phyloP scores from a whole-genome alignment of 2,113 vertebrate genomes.

The Coregonus clupeaformis region DNA sequence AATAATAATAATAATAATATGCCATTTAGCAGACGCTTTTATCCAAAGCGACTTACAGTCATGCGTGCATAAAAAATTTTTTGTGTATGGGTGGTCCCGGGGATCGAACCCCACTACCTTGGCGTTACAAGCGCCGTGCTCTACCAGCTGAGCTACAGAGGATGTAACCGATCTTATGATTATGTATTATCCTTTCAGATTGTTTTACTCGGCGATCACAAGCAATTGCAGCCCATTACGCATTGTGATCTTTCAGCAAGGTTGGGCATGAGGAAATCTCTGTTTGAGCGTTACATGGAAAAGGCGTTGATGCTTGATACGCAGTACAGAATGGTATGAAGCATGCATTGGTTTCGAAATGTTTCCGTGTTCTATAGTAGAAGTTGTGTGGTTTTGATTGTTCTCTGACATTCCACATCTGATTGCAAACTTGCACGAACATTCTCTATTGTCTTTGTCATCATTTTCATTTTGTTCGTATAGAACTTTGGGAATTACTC shows the following conservation, averaged over 20 bases:
- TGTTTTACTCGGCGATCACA: slow-evolving; percentile 88
- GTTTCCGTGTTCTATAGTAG: not conserved
- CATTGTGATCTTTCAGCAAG: slow-evolving; percentile 64
- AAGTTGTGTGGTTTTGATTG: not conserved
- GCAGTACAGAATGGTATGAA: slow-evolving; percentile 84
- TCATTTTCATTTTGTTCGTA: not conserved
- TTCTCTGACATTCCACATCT: not conserved
- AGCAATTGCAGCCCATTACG: slow-evolving; percentile 79
- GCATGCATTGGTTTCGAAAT: too few species aligned
- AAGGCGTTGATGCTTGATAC: slow-evolving; percentile 74
- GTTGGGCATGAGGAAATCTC: slow-evolving; percentile 77
- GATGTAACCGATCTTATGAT: not conserved
- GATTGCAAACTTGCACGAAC: not conserved
- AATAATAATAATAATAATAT: too few species aligned
- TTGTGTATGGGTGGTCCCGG: too few species aligned
- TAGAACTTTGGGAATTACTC: too few species aligned
- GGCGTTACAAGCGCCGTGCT: too few species aligned
- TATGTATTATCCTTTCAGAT: slow-evolving; percentile 7
- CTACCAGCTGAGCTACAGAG: too few species aligned
- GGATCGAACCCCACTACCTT: too few species aligned
- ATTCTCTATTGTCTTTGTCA: not conserved
- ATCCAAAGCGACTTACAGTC: too few species aligned
- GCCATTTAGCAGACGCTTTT: too few species aligned
- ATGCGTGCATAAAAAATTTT: too few species aligned
- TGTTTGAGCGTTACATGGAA: slow-evolving; percentile 76